Evolutionary conservation across 2,888 invertebrate genomes (phyloP), one percentile per base, ranked within the genome.

Genomic region (Lysandra bellargus): DNA sequence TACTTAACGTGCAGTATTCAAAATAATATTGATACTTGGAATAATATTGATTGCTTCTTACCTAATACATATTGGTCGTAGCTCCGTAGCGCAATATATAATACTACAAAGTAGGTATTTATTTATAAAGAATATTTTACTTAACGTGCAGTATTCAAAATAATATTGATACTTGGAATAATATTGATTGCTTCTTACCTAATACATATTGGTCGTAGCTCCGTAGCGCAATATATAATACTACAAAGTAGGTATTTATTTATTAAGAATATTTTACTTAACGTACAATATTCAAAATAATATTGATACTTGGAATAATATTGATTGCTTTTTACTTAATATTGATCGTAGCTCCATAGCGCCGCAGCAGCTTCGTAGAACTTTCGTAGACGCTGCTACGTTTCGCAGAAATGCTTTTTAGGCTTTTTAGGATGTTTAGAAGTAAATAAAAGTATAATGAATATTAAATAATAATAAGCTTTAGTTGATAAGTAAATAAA

Each of bases 261-360:
- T 57, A 57, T 57, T 17, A 17, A 60, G 23, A 23, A 80, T 60
- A 80, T 53, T 44, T 60, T 61, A 40, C n/a, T 75, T 75, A 6
- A 44, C n/a, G 12, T 75, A 49, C 49, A 75, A 37, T 49, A 75
- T 49, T 44, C 6, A 2, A 6, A 60, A 60, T 60, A 7, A 60
- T 60, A 60, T 5, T 60, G 44, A 75, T 17, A 30, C 64, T 64
- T 1, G 3, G 30, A 61, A 23, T 64, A 61, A 23, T 12, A 30
- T 69, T 69, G 69, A 69, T 53, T 53, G 53, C 12, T 53, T 53
- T 3, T 3, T 9, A 49, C 44, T 14, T 53, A 53, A 49, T 49
- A 49, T 49, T 49, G 53, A 14, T 12, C 53, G 53, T 53, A 53
- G 53, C 53, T 12, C 30, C 69, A 37, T 37, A 30, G 64, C 64